Percentiles rank a stretch among this genome's conserved stretches.
These are phyloP conservation scores for Bombylius discolor DNA, from an alignment of 2,888 invertebrate species.

Conservation along the genomic window DNA sequence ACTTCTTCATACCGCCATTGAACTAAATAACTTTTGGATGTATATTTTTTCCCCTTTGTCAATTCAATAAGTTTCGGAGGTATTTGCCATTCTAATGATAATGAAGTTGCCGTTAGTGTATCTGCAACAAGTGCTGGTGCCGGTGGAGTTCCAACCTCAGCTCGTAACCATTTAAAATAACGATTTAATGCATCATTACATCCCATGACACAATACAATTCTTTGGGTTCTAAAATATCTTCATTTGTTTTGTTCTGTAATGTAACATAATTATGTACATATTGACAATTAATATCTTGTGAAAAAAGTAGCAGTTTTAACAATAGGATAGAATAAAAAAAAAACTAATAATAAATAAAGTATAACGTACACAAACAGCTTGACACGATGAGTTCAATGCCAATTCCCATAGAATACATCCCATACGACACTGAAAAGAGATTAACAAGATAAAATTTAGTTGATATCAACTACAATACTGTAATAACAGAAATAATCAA, in stretches of 20 bases:
- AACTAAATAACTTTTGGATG: constrained; percentile 45
- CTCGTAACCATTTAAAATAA: constrained; percentile 58
- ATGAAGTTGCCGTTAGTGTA: constrained; percentile 59
- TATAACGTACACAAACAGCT: constrained; percentile 65
- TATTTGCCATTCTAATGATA: constrained; percentile 66
- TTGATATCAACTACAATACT: no score
- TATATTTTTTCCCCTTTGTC: constrained; percentile 42
- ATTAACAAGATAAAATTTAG: no score
- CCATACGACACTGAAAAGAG: constrained; percentile 59
- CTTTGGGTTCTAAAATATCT: constrained; percentile 51
- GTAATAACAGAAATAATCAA: no score
- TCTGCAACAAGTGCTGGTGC: constrained; percentile 68
- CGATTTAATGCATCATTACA: constrained; percentile 67
- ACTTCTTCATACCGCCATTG: constrained; percentile 64
- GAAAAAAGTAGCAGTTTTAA: no score
- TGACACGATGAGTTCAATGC: constrained; percentile 66
- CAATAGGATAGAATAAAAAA: background rate
- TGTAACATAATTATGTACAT: background rate
- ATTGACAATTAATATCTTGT: no score
- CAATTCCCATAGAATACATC: constrained; percentile 65
- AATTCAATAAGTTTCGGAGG: constrained; percentile 34
- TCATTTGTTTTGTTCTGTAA: constrained; percentile 56
- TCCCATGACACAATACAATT: constrained; percentile 66
- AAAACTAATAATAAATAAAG: background rate
- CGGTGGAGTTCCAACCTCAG: constrained; percentile 53